Base-by-base conservation (phyloP, 2,888 invertebrate genomes). In the Tetranychus truncatus region DNA sequence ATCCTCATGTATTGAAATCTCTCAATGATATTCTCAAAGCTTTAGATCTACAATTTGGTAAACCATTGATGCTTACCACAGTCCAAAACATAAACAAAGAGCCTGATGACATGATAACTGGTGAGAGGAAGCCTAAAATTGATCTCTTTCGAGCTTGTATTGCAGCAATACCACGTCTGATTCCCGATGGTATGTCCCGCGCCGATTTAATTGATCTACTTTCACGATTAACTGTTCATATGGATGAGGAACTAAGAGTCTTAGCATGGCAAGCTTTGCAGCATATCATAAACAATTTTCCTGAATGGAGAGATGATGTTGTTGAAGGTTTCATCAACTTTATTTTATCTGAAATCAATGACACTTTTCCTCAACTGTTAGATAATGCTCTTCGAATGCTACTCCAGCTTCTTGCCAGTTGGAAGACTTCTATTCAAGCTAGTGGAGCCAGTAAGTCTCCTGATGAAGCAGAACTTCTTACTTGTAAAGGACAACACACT, bases 91-190 rank as follows among this genome's bases (percentile, higher is more conserved):
- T 92, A 72, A 95, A 95, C 79, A 96, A 96, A 83, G 87, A 86
- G 77, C 79, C 79, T 34, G 79, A 79, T 75, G 80, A 80, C 65
- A 79, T 80, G 79, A 80, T 80, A 8, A 79, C 79, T 0, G 96
- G 95, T 1, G 99, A 99, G 82, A 87, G 96, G 66, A 99, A 99
- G 82, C 95, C 97, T 0, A 89, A 96, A 81, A 93, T 99, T 79
- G 99, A 99, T 84, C 84, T 99, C 80, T 97, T 99, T 82, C 88
- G 97, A 71, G 99, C 97, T 0, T 99, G 99, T 81, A 92, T 99
- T 20, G 97, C 99, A 9, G 96, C 99, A 6, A 95, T 99, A 80
- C 99, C 97, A 0, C 88, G 97, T 77, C 85, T 99, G 44, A 92
- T 99, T 80, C 99, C 97, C 0, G 97, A 99, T 81, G 96, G 95